Evolutionary conservation across 1,140 invertebrate genomes (phyloP).

Genomic region (Apis dorsata): DNA sequence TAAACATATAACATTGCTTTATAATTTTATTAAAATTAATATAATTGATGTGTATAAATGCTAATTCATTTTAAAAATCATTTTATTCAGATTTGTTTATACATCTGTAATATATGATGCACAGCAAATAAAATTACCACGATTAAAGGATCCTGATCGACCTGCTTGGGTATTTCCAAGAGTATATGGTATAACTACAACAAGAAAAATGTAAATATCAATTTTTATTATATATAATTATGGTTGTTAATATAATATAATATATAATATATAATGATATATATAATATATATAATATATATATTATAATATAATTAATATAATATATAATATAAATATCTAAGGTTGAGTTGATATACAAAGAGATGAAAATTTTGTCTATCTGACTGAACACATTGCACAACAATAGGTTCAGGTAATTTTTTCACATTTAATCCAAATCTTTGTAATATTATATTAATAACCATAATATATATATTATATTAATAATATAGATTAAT

Average conservation of each 20-base stretch:
- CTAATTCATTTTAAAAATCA: not conserved
- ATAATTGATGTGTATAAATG: not conserved
- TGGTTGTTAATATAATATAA: too few relatives aligned
- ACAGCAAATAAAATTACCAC: slow-evolving; percentile 87
- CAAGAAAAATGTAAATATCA: slow-evolving; percentile 85
- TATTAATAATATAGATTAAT: too few relatives aligned
- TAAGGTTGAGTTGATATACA: slow-evolving; percentile 91
- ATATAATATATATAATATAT: too few relatives aligned
- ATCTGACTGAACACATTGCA: slow-evolving; percentile 90
- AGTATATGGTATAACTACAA: slow-evolving; percentile 86
- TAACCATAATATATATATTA: too few relatives aligned
- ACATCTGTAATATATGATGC: slow-evolving; percentile 89
- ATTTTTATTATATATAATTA: not conserved
- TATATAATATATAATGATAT: too few relatives aligned
- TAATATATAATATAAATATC: slow-evolving; percentile 76
- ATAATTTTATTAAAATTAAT: not conserved
- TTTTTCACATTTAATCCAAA: slow-evolving; percentile 85
- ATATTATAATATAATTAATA: too few relatives aligned
- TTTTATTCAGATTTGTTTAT: slow-evolving; percentile 81
- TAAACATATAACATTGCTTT: not conserved
- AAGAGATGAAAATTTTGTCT: slow-evolving; percentile 88
- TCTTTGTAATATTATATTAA: slow-evolving; percentile 71
- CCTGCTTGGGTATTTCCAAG: slow-evolving; percentile 87
- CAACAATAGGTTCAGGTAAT: slow-evolving; percentile 87
- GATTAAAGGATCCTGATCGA: slow-evolving; percentile 84